phyloP scores from a whole-genome alignment of 2,113 vertebrate genomes.

The Eonycteris spelaea region DNA sequence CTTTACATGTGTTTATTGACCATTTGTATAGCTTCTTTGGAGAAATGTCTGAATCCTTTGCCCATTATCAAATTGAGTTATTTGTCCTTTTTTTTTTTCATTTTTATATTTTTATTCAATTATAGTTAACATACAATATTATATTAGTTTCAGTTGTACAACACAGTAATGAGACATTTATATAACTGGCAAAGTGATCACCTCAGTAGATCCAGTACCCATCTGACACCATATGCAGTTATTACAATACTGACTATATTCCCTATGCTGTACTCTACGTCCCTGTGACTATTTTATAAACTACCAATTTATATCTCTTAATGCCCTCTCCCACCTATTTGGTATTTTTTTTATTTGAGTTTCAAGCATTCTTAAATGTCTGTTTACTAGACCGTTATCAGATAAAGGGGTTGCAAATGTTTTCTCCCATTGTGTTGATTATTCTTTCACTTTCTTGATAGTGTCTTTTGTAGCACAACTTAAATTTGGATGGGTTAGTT shows the following conservation, averaged over 20 bases:
- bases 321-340: no score
- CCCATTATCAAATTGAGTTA: neutral
- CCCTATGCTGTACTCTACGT: no score
- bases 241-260: no score
- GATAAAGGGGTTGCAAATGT: neutral
- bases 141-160: no score
- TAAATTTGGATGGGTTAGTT: neutral
- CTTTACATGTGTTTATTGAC: neutral
- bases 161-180: no score
- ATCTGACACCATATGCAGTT: no score
- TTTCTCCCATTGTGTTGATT: neutral
- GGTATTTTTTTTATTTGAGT: neutral
- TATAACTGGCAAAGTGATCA: no score
- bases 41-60: neutral
- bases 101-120: no score
- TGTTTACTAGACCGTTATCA: neutral
- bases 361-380: neutral
- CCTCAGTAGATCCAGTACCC: no score
- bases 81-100: neutral
- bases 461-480: neutral
- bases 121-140: no score
- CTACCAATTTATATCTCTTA: no score
- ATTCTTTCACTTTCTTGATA: neutral
- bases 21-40: neutral
- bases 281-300: no score